Base-by-base conservation (phyloP, 1,140 invertebrate genomes). In the Eriocheir sinensis region DNA sequence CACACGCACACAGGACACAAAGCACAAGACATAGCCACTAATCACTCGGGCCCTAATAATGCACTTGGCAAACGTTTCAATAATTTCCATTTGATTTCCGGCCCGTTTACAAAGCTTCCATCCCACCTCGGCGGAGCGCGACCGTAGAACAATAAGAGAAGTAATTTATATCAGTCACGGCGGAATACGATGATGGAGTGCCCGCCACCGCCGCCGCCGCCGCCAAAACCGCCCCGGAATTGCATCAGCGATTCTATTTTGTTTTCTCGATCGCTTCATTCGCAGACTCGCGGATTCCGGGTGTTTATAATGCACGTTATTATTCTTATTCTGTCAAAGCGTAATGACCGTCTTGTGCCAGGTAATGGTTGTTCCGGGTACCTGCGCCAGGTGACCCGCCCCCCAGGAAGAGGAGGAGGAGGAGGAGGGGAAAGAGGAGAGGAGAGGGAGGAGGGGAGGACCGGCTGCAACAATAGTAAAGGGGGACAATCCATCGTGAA, bases 101-200 rank as follows among this genome's bases (percentile, higher is more conserved):
- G 83, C 27, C 85, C 48, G 48, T 93, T 93, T 83, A 48, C 48
- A 93, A 93, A 85, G 41, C 91, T 92, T 93, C 95, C 95, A 48
- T 79, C 89, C 44, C 94, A 48, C 48, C 80, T 86, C 89, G 41
- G 60, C 89, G 93, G 83, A 94, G 85, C 93, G 53, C 93, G 53
- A 90, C 86, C 81, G 93, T 90, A 90, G 93, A 94, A 94, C 93
- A 94, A 94, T 94, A 90, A 94, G 93, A 94, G 93, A 94, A 94
- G 93, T 83, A 94, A 94, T 94, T 94, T 94, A 94, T 94, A 94
- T 90, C 93, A 94, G 93, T 94, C 93, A 83, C 72, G 60, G 41
- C 83, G 83, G 93, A 90, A 94, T 81, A 83, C 93, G 93, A 94
- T 94, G 93, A 94, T 94, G 93, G 90, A 94, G 93, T 90, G 93